A percentile compares a stretch with the other conserved stretches of the same genome.
phyloP scores from a whole-genome alignment of 2,888 invertebrate species.

The Nemurella pictetii region DNA sequence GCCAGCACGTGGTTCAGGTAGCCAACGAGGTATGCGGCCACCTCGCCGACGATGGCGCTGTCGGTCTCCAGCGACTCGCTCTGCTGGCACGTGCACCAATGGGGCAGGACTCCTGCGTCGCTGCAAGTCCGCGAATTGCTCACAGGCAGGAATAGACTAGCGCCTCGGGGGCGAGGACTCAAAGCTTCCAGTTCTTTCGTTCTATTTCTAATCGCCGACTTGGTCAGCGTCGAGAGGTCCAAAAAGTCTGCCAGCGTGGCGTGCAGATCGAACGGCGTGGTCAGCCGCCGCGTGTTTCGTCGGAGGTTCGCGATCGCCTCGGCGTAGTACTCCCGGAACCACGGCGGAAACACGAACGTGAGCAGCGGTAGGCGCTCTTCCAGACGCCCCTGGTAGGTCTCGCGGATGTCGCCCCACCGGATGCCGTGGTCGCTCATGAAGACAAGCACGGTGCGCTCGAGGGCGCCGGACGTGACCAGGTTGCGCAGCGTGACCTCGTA shows the following conservation, averaged over 20 bases:
- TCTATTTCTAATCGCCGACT: slow-evolving; percentile 52
- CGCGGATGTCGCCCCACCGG: slow-evolving; percentile 80
- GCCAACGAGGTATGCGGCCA: slow-evolving; percentile 63
- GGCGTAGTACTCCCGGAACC: slow-evolving; percentile 67
- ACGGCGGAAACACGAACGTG: slow-evolving; percentile 70
- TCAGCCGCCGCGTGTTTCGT: slow-evolving; percentile 69
- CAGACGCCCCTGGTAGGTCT: slow-evolving; percentile 81
- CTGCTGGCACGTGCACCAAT: slow-evolving; percentile 88
- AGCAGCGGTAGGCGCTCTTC: slow-evolving; percentile 88
- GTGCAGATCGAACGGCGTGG: slow-evolving; percentile 83
- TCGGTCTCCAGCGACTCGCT: slow-evolving; percentile 60
- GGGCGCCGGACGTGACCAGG: slow-evolving; percentile 56
- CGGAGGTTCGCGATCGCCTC: slow-evolving; percentile 65
- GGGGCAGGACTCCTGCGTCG: slow-evolving; percentile 74
- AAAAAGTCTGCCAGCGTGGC: slow-evolving; percentile 74
- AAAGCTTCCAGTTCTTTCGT: slow-evolving; percentile 44
- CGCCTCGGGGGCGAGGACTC: slow-evolving; percentile 55
- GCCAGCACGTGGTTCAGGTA: slow-evolving; percentile 67
- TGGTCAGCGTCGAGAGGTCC: slow-evolving; percentile 55
- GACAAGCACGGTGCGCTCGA: slow-evolving; percentile 69
- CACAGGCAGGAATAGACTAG: slow-evolving; percentile 77
- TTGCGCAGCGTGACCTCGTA: slow-evolving; percentile 62
- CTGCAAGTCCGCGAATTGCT: slow-evolving; percentile 73
- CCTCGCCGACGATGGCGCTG: slow-evolving; percentile 59
- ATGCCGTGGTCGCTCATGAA: slow-evolving; percentile 88